Conservation (phyloP, 2,113 vertebrate species). For the Chaetura pelagica region DNA sequence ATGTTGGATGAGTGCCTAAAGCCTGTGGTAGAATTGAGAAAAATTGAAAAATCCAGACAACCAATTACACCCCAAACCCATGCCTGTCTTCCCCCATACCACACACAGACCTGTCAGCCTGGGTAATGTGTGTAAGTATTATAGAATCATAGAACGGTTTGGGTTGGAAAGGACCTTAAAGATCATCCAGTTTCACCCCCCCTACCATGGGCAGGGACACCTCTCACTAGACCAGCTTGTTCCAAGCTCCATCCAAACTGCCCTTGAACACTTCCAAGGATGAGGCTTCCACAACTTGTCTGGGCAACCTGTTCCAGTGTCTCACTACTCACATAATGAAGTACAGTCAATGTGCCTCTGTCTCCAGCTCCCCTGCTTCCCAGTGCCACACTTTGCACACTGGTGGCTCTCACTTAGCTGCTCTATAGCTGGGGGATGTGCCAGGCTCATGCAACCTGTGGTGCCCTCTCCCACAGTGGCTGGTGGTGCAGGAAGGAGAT, state of each 20-base stretch:
- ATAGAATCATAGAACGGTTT: too few species aligned
- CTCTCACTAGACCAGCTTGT: too few species aligned
- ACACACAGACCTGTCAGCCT: neutral
- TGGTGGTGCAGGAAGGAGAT: neutral
- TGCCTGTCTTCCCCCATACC: neutral
- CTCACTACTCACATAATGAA: too few species aligned
- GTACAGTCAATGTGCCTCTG: neutral
- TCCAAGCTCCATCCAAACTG: too few species aligned
- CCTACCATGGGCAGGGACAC: too few species aligned
- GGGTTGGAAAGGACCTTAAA: too few species aligned
- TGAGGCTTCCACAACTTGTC: too few species aligned
- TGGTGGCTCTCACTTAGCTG: accelerated
- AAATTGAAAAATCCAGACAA: neutral
- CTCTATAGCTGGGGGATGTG: too few species aligned
- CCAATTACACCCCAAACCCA: neutral
- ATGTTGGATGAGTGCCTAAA: neutral
- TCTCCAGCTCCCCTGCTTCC: neutral
- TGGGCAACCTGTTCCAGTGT: too few species aligned
- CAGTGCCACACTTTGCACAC: accelerated
- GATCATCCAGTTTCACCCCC: too few species aligned
- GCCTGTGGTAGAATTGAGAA: neutral
- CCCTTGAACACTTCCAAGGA: too few species aligned
- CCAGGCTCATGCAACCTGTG: accelerated
- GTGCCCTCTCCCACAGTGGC: accelerated
- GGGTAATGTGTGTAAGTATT: neutral